These are phyloP conservation scores for Ameiurus melas DNA, from an alignment of 2,113 vertebrate species.

Conservation along the genomic window DNA sequence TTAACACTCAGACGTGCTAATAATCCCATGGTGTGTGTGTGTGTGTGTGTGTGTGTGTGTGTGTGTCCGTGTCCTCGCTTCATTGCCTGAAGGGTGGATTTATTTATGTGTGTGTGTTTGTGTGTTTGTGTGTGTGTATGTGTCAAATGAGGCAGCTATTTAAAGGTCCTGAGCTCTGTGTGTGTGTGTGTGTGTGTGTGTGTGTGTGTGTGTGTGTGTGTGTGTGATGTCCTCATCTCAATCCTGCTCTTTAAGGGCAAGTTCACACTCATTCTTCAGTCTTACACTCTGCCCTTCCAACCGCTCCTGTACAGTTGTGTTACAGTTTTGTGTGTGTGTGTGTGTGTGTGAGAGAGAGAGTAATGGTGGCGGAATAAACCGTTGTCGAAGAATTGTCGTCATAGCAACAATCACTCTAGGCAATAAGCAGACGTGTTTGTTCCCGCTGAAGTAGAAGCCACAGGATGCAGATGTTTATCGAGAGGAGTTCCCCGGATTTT, in stretches of 20 bases:
- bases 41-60: background rate
- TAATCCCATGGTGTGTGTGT: constrained; percentile 21
- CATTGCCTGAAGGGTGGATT: too few species aligned
- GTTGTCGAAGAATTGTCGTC: constrained; percentile 22
- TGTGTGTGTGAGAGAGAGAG: background rate
- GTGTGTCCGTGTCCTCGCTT: background rate
- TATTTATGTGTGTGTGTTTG: background rate
- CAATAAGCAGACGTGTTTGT: constrained; percentile 1
- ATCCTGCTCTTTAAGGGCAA: background rate
- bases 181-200: background rate
- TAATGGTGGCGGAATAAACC: background rate
- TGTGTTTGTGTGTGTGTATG: background rate
- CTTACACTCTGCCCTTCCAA: background rate
- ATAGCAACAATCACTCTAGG: constrained; percentile 34
- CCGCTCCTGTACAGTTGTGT: background rate
- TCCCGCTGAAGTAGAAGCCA: background rate
- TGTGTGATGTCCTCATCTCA: background rate
- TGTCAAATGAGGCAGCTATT: background rate
- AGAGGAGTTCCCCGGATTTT: background rate
- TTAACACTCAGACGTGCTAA: constrained; percentile 56
- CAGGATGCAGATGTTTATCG: background rate
- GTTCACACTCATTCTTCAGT: background rate
- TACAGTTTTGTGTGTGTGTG: background rate
- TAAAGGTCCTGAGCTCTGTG: background rate
- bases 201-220: background rate